Conservation (phyloP, 2,113 vertebrate genomes). For the Lepus timidus region DNA sequence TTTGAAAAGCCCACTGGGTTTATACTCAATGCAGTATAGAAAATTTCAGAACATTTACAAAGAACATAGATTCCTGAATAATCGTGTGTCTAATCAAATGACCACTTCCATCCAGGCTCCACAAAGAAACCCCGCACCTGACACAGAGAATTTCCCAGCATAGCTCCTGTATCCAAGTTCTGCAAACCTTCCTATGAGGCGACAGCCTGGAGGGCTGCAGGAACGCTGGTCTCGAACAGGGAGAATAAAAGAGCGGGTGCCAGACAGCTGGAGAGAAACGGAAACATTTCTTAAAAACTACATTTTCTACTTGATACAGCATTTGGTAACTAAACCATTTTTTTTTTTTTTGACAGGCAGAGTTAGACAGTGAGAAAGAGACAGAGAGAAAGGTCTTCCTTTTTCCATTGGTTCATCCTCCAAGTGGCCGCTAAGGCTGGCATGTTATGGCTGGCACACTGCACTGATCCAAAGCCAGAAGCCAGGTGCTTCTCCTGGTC, state of each 20-base stretch:
- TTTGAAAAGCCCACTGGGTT: not conserved
- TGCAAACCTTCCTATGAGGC: not conserved
- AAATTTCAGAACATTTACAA: not conserved
- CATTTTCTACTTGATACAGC: not conserved
- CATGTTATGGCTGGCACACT: too few relatives aligned
- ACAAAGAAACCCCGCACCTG: not conserved
- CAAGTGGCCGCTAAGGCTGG: too few relatives aligned
- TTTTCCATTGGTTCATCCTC: too few relatives aligned
- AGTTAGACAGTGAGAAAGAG: too few relatives aligned
- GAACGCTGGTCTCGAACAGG: not conserved
- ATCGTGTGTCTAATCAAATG: not conserved
- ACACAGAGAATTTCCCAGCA: not conserved
- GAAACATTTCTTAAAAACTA: not conserved
- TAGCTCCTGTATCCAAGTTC: not conserved
- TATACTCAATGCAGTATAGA: not conserved
- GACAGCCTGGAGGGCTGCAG: not conserved
- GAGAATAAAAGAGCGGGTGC: not conserved
- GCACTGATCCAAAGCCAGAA: too few relatives aligned
- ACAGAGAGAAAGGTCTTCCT: too few relatives aligned
- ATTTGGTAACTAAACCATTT: not conserved
- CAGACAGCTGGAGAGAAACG: not conserved
- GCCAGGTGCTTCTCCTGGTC: too few relatives aligned
- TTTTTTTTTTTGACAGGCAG: not conserved
- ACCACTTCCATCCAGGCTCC: not conserved
- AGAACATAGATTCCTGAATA: not conserved